Evolutionary conservation across 1,140 invertebrate genomes (phyloP).

Genomic region (Euwallacea fornicatus): DNA sequence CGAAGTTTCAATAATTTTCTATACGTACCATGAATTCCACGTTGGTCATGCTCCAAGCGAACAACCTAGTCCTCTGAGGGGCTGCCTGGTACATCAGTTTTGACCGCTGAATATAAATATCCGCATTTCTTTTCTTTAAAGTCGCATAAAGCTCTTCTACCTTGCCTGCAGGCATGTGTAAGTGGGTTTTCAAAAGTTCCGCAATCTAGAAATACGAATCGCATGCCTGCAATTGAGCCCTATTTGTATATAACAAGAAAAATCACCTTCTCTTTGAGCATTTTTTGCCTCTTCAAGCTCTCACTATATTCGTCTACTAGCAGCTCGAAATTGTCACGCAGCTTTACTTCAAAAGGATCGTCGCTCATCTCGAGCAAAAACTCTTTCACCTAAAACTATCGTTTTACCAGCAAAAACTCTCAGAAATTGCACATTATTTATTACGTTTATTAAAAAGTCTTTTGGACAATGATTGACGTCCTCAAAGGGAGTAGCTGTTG

Average conservation of each 20-base stretch:
- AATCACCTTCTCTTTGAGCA: constrained; percentile 84
- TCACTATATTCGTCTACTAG: constrained; percentile 96
- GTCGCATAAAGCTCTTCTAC: constrained; percentile 88
- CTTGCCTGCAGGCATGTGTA: constrained; percentile 81
- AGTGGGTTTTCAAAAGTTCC: constrained; percentile 76
- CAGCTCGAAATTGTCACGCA: constrained; percentile 94
- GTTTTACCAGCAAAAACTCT: not conserved
- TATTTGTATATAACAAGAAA: constrained; percentile 11
- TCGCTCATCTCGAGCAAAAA: constrained; percentile 91
- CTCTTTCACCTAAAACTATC: constrained; percentile 66
- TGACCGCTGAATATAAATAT: constrained; percentile 93
- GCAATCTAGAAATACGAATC: constrained; percentile 54
- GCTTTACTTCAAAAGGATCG: constrained; percentile 96
- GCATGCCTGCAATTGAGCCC: constrained; percentile 18
- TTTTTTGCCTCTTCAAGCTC: constrained; percentile 85
- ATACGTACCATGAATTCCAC: constrained; percentile 59
- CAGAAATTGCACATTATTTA: constrained; percentile 8
- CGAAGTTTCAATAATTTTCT: not conserved
- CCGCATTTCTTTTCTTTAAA: constrained; percentile 85
- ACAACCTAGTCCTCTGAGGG: constrained; percentile 74
- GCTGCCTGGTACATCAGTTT: constrained; percentile 74
- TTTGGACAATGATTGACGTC: constrained; percentile 65
- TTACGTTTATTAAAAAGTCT: constrained; percentile 86
- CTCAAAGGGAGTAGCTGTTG: too few species aligned
- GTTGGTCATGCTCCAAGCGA: constrained; percentile 79